phyloP scores from a whole-genome alignment of 1,140 invertebrate species.

The Chironomus striatipennis region DNA sequence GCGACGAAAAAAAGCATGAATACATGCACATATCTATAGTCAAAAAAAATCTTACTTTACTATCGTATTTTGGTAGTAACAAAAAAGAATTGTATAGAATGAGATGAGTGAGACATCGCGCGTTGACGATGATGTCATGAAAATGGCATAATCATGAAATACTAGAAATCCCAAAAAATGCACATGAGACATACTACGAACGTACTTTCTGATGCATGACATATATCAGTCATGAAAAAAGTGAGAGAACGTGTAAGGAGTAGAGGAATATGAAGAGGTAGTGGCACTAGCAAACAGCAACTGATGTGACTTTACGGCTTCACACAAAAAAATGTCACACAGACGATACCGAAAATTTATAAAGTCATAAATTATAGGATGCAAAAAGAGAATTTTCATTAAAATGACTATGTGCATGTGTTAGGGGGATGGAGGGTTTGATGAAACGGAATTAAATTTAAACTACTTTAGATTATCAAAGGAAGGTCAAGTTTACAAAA shows the following conservation, averaged over 20 bases:
- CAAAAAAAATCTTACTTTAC: too few species aligned
- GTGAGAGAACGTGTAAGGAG: not conserved
- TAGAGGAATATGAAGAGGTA: too few species aligned
- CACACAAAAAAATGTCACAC: not conserved
- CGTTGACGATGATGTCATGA: not conserved
- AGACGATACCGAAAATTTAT: not conserved
- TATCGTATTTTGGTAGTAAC: too few species aligned
- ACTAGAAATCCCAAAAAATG: not conserved
- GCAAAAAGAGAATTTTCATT: too few species aligned
- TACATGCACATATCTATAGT: not conserved
- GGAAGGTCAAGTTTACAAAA: too few species aligned
- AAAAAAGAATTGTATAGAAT: too few species aligned
- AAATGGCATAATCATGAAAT: not conserved
- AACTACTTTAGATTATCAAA: too few species aligned
- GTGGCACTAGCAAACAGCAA: not conserved
- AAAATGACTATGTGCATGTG: too few species aligned
- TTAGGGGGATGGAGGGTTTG: too few species aligned
- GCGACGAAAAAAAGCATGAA: not conserved
- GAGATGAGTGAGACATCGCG: too few species aligned
- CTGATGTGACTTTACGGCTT: not conserved
- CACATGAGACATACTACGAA: not conserved
- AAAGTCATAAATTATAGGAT: not conserved
- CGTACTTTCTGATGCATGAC: not conserved
- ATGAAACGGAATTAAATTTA: too few species aligned
- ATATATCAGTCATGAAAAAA: not conserved